phyloP scores from a whole-genome alignment of 2,888 invertebrate species.

The Miltochrista miniata region DNA sequence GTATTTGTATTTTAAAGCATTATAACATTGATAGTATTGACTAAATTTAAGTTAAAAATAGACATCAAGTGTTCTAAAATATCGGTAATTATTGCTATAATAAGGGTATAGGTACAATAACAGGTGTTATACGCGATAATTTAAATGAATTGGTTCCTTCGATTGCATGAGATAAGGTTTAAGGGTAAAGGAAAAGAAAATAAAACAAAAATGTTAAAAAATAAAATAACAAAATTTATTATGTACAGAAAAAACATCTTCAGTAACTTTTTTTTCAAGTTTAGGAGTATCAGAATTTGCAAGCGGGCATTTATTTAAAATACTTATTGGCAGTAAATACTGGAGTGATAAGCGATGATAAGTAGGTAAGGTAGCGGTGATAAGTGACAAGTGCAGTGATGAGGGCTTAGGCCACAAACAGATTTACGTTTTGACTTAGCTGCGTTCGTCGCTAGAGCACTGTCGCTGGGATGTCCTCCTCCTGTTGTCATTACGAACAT shows the following conservation, averaged over 20 bases:
- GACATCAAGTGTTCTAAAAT: constrained; percentile 70
- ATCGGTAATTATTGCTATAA: constrained; percentile 75
- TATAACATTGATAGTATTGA: constrained; percentile 62
- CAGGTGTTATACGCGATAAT: constrained; percentile 50
- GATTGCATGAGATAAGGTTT: constrained; percentile 31
- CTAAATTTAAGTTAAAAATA: constrained; percentile 64
- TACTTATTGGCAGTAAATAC: constrained; percentile 44
- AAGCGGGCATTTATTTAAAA: constrained; percentile 55
- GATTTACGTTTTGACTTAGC: constrained; percentile 77
- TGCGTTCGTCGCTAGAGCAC: constrained; percentile 73
- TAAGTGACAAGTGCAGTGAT: constrained; percentile 62
- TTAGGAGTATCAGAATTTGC: constrained; percentile 40
- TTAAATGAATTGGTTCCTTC: constrained; percentile 64
- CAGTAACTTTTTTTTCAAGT: constrained; percentile 44
- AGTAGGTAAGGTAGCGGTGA: constrained; percentile 77
- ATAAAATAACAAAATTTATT: constrained; percentile 55
- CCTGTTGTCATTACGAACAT: constrained; percentile 58
- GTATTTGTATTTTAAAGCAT: constrained; percentile 50
- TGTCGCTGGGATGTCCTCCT: constrained; percentile 79
- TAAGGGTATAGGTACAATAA: constrained; percentile 61
- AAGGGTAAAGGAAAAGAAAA: constrained; percentile 32
- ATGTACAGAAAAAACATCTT: constrained; percentile 64
- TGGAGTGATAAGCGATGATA: constrained; percentile 64
- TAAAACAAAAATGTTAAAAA: constrained; percentile 43
- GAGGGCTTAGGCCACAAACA: constrained; percentile 73